Conservation (phyloP, 1,140 invertebrate genomes). For the Nephila pilipes region DNA sequence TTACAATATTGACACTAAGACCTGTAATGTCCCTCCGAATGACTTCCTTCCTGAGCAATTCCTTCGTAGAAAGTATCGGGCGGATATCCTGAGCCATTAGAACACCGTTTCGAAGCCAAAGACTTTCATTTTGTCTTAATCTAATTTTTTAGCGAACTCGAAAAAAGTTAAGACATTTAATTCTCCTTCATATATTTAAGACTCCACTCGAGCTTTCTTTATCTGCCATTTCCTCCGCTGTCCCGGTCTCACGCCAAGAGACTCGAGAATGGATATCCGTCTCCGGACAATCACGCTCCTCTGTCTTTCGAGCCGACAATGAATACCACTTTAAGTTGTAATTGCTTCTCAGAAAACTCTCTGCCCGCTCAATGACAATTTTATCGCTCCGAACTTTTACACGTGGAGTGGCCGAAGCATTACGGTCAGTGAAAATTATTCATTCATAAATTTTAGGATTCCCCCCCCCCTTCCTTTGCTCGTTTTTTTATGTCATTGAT, state of each 20-base stretch:
- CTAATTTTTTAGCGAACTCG: no score
- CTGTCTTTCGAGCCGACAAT: conserved; percentile 32
- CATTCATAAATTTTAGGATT: conserved; percentile 36
- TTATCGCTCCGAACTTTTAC: conserved; percentile 33
- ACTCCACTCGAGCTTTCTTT: not conserved
- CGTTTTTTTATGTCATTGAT: not conserved
- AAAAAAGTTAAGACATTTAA: not conserved
- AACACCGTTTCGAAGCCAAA: no score
- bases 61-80: no score
- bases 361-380: conserved; percentile 39
- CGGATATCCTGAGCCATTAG: no score
- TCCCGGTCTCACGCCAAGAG: not conserved
- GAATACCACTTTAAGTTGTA: conserved; percentile 56
- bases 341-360: conserved; percentile 57
- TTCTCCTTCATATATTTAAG: not conserved
- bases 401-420: not conserved
- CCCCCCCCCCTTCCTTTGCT: not conserved
- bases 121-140: no score
- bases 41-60: no score
- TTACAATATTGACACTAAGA: no score
- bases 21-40: no score
- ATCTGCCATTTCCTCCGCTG: conserved; percentile 24
- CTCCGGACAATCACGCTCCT: conserved; percentile 24
- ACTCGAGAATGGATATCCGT: conserved; percentile 1
- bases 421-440: conserved; percentile 48